Evolutionary conservation across 2,797 vertebrate genomes (phyloP).

Genomic region (Corythornis leucogaster): DNA sequence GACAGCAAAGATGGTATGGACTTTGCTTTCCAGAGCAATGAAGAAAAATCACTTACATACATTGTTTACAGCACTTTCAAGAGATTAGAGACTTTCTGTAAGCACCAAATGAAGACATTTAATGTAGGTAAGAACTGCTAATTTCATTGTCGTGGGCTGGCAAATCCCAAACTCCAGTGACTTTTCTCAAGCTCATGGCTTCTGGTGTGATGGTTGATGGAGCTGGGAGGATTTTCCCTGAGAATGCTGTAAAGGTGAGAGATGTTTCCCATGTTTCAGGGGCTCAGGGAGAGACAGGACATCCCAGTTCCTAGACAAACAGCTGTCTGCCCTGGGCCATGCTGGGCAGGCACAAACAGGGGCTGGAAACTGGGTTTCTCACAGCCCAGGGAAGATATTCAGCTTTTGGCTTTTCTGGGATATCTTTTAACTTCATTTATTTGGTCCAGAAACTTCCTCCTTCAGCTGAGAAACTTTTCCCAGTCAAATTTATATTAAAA

Average conservation of each 20-base stretch:
- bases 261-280: not conserved
- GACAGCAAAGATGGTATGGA: fast-evolving
- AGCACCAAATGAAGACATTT: not conserved
- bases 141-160: not conserved
- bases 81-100: not conserved
- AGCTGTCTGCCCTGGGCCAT: not conserved
- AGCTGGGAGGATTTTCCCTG: not conserved
- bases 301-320: not conserved
- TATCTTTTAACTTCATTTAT: not conserved
- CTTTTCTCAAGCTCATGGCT: not conserved
- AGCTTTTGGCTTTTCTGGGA: not conserved
- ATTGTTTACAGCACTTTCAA: not conserved
- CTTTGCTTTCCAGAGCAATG: not conserved
- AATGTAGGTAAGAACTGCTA: fast-evolving
- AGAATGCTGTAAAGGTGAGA: not conserved
- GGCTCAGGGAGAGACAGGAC: not conserved
- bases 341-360: not conserved
- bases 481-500: not conserved
- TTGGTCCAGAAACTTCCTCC: not conserved
- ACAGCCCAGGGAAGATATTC: not conserved
- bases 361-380: not conserved
- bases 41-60: not conserved
- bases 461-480: not conserved
- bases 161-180: not conserved
- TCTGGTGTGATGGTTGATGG: fast-evolving